A percentile compares a stretch with the other conserved stretches of the same genome.
Evolutionary conservation across 2,797 vertebrate species (phyloP).

Genomic region (Crocidura indochinensis): DNA sequence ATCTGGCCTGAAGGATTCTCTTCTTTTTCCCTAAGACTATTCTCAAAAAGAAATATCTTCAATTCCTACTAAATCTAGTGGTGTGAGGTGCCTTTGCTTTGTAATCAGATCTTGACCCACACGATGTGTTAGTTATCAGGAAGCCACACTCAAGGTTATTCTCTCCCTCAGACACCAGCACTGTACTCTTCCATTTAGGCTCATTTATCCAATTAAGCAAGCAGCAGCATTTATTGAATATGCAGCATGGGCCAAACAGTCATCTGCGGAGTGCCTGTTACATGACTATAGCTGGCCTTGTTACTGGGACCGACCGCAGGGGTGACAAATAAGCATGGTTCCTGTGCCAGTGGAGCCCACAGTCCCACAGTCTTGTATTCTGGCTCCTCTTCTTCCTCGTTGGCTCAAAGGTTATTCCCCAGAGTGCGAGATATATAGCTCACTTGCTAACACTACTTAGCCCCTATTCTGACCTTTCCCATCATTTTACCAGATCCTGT

Average conservation of each 20-base stretch:
- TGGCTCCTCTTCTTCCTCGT: too few species aligned
- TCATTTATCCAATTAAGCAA: constrained; percentile 16
- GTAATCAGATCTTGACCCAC: not conserved
- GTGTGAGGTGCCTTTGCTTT: not conserved
- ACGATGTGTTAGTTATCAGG: too few species aligned
- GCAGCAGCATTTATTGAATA: not conserved
- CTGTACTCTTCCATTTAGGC: not conserved
- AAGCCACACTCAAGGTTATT: not conserved
- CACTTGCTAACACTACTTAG: not conserved
- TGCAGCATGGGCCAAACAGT: not conserved
- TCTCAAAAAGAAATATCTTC: too few species aligned
- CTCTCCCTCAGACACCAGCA: not conserved
- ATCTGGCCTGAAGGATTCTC: not conserved
- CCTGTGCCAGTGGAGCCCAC: too few species aligned
- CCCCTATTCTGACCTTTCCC: not conserved
- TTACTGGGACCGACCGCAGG: not conserved
- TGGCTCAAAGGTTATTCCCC: not conserved
- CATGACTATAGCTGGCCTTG: too few species aligned
- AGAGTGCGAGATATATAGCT: too few species aligned
- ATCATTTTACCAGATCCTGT: not conserved
- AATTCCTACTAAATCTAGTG: too few species aligned
- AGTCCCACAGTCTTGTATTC: too few species aligned
- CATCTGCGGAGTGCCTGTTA: not conserved
- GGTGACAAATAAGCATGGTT: fast-evolving
- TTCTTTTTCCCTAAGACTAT: too few species aligned